phyloP scores from a whole-genome alignment of 2,888 invertebrate genomes.

The Pedicia rivosa region DNA sequence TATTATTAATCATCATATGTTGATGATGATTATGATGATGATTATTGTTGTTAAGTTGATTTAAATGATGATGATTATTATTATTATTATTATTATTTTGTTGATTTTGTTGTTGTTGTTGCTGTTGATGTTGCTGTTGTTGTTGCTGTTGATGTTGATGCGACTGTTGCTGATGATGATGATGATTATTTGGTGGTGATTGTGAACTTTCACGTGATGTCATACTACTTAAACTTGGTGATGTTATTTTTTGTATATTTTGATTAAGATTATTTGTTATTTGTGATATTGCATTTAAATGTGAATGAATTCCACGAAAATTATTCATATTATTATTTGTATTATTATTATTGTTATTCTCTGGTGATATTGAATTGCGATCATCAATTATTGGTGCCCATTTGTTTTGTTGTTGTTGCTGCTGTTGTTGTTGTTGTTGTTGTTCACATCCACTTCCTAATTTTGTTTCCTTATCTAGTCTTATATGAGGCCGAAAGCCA shows the following conservation, averaged over 20 bases:
- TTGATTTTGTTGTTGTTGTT: slow-evolving; percentile 16
- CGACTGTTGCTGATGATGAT: slow-evolving; percentile 14
- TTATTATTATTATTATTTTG: slow-evolving; percentile 33
- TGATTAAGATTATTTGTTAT: slow-evolving; percentile 24
- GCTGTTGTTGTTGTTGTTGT: background rate
- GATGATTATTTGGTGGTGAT: slow-evolving; percentile 11
- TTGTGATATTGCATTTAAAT: slow-evolving; percentile 50
- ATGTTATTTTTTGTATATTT: slow-evolving; percentile 8
- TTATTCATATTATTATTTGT: slow-evolving; percentile 12
- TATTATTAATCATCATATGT: slow-evolving; percentile 20
- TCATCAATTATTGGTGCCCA: background rate
- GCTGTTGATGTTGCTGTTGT: slow-evolving; percentile 9
- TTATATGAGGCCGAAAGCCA: slow-evolving; percentile 14
- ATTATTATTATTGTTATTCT: slow-evolving; percentile 12
- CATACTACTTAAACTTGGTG: slow-evolving; percentile 12
- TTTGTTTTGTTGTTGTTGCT: too few species aligned
- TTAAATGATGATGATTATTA: slow-evolving; percentile 26
- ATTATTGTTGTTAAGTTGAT: slow-evolving; percentile 9
- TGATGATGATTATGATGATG: slow-evolving; percentile 20
- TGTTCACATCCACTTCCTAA: too few species aligned
- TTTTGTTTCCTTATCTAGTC: too few species aligned
- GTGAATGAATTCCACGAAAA: slow-evolving; percentile 43
- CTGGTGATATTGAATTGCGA: slow-evolving; percentile 8
- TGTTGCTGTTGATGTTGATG: slow-evolving; percentile 10
- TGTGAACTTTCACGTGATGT: slow-evolving; percentile 12